phyloP scores from a whole-genome alignment of 2,797 vertebrate species.

The Diplodus puntazzo region DNA sequence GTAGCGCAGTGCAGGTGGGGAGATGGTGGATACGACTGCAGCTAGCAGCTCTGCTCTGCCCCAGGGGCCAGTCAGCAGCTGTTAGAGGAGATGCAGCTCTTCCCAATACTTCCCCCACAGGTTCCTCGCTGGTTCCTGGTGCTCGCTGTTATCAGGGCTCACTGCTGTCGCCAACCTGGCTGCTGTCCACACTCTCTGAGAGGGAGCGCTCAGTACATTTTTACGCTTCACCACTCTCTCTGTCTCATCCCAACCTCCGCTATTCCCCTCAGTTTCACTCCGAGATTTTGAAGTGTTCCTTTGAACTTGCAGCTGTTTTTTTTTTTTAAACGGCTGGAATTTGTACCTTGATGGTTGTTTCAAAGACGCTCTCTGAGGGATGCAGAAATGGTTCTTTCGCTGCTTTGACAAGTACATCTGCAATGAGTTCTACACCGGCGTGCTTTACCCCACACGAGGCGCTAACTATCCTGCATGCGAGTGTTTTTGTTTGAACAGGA shows the following conservation, averaged over 20 bases:
- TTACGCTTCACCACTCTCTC: constrained; percentile 64
- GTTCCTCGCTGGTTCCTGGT: constrained; percentile 66
- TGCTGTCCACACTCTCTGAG: constrained; percentile 67
- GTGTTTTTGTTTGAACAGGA: constrained; percentile 38
- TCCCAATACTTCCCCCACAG: constrained; percentile 57
- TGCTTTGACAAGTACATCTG: constrained; percentile 34
- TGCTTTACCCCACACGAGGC: constrained; percentile 1
- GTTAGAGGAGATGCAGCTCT: constrained; percentile 59
- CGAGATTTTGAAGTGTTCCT: constrained; percentile 63
- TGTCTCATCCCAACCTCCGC: constrained; percentile 65
- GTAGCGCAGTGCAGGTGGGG: constrained; percentile 52
- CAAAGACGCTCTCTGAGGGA: constrained; percentile 38
- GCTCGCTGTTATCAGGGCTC: constrained; percentile 69
- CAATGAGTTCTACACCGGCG: constrained; percentile 21
- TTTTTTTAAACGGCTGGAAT: constrained; percentile 58
- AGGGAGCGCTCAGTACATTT: constrained; percentile 65
- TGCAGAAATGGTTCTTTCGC: constrained; percentile 31
- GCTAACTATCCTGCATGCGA: constrained; percentile 10
- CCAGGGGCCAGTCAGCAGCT: constrained; percentile 74
- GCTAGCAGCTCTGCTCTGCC: constrained; percentile 58
- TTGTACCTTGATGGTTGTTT: constrained; percentile 62
- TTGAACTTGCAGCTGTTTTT: constrained; percentile 53
- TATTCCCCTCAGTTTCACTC: constrained; percentile 55
- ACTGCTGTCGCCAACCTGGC: constrained; percentile 71
- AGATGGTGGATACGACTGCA: constrained; percentile 54